These are phyloP conservation scores for Coregonus suidteri DNA, from an alignment of 2,797 vertebrate species.

Conservation along the genomic window DNA sequence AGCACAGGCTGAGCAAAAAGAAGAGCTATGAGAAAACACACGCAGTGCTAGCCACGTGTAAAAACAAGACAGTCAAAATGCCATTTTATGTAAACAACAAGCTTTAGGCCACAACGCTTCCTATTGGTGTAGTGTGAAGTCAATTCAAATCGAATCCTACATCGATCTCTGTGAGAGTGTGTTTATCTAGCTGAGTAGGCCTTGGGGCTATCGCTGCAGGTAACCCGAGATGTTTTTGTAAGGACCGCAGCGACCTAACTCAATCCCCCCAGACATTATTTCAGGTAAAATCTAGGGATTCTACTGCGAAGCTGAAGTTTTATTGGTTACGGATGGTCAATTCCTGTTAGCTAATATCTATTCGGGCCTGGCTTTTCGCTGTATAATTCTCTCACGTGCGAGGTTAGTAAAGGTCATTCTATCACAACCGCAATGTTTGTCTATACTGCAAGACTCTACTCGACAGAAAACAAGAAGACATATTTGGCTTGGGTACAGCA, in stretches of 20 bases:
- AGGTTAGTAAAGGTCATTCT: slow-evolving; percentile 37
- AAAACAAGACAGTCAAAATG: too few species aligned
- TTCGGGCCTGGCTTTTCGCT: not conserved
- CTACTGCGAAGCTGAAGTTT: not conserved
- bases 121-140: not conserved
- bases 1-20: not conserved
- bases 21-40: not conserved
- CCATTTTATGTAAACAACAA: not conserved
- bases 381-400: not conserved
- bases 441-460: not conserved
- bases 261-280: not conserved
- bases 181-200: not conserved
- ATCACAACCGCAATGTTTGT: slow-evolving; percentile 25
- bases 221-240: slow-evolving; percentile 26
- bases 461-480: slow-evolving; percentile 24
- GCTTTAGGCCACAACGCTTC: not conserved
- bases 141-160: not conserved
- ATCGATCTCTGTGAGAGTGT: not conserved
- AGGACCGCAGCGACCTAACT: slow-evolving; percentile 24
- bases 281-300: not conserved
- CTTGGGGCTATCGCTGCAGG: slow-evolving; percentile 18
- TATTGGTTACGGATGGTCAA: not conserved
- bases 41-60: not conserved
- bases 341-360: not conserved
- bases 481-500: slow-evolving; percentile 7